A percentile compares a stretch with the other conserved stretches of the same genome.
These are phyloP conservation scores for Caenorhabditis zanzibari DNA, from an alignment of 2,888 invertebrate genomes.

Conservation along the genomic window DNA sequence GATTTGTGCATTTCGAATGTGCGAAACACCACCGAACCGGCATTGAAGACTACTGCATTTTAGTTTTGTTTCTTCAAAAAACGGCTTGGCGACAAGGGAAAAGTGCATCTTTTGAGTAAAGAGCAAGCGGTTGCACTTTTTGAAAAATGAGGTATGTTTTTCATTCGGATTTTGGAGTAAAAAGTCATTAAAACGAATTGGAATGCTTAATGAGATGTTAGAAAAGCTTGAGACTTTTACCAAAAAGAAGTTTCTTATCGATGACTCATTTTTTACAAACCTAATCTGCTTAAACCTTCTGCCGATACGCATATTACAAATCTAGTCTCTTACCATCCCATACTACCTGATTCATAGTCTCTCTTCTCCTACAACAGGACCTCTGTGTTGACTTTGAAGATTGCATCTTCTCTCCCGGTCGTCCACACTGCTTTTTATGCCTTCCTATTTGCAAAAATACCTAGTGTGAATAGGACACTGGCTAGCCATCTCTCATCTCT, in stretches of 20 bases:
- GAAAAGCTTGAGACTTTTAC: no score
- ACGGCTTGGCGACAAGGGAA: background rate
- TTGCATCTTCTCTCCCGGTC: background rate
- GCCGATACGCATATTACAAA: background rate
- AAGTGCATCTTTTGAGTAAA: slow-evolving; percentile 27
- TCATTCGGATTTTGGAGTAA: background rate
- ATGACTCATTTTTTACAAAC: background rate
- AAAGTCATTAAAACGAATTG: background rate
- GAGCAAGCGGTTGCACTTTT: slow-evolving; percentile 36
- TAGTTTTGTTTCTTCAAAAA: background rate
- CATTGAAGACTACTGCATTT: slow-evolving; percentile 9
- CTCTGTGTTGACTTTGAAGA: slow-evolving; percentile 44
- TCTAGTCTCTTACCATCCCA: slow-evolving; percentile 6
- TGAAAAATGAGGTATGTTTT: slow-evolving; percentile 34
- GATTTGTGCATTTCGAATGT: slow-evolving; percentile 56
- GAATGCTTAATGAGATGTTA: background rate
- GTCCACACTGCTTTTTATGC: background rate
- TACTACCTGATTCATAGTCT: slow-evolving; percentile 18
- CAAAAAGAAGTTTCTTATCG: background rate
- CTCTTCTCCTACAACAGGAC: slow-evolving; percentile 12
- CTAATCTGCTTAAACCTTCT: background rate
- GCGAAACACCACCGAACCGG: slow-evolving; percentile 21
- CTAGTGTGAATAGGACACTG: slow-evolving; percentile 14
- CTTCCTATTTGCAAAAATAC: slow-evolving; percentile 53
- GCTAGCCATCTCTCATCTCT: background rate